Conservation (phyloP, 2,797 vertebrate genomes). For the Macropodus opercularis region DNA sequence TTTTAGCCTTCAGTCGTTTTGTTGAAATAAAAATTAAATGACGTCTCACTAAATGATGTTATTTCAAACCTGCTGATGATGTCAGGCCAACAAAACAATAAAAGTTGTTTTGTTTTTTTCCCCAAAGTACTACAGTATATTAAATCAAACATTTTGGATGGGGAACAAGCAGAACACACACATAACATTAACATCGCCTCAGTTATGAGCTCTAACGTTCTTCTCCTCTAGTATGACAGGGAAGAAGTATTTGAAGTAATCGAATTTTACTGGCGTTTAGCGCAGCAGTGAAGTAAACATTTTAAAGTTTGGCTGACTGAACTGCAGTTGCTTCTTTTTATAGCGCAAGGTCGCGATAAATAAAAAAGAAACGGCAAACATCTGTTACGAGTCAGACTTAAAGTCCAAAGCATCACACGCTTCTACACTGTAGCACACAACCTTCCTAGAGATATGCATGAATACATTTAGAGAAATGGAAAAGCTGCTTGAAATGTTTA, state of each 20-base stretch:
- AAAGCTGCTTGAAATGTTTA: background rate
- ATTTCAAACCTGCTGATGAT: background rate
- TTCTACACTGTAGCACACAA: background rate
- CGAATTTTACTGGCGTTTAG: background rate
- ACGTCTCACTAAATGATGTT: no score
- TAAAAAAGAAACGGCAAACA: conserved; percentile 13
- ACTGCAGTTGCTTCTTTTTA: conserved; percentile 7
- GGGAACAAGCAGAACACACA: background rate
- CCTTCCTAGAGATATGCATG: background rate
- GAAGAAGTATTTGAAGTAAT: background rate
- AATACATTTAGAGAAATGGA: background rate
- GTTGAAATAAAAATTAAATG: no score
- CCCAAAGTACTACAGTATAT: no score
- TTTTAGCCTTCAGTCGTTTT: background rate
- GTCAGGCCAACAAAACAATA: no score
- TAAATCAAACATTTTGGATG: no score
- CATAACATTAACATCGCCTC: background rate
- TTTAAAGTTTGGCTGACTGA: conserved; percentile 2
- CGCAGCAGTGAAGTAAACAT: conserved; percentile 3
- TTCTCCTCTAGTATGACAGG: no score
- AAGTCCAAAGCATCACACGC: background rate
- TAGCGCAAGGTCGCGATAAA: conserved; percentile 30
- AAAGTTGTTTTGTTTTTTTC: no score
- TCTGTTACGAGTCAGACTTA: background rate
- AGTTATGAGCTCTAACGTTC: no score